Evolutionary conservation across 2,888 invertebrate species (phyloP), one percentile per base, ranked within the genome.

Genomic region (Cephus sareptanus): DNA sequence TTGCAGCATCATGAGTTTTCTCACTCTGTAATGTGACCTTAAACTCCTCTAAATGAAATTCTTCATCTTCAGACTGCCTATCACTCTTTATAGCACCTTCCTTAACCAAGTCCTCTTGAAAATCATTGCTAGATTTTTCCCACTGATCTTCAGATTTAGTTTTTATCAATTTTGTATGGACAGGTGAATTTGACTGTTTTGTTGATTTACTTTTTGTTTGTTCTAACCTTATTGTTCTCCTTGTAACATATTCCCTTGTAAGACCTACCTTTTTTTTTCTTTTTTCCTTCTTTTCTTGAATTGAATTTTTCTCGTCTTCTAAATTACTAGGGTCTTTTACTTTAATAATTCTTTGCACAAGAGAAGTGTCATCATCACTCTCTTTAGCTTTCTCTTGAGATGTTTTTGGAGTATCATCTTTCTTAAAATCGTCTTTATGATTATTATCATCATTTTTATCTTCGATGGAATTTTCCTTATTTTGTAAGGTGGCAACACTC

Each of bases 361-460:
- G 15, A 33, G 70, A 73, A 30, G 71, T 70, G 1, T 69, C 74
- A 34, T 78, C 78, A 15, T 79, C 77, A 1, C 76, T 73, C n/a
- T 79, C 77, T 1, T 69, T 75, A n/a, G 33, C 40, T 30, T 77
- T 74, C 13, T 75, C 74, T 1, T 76, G 33, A 6, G 74, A 6
- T 23, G 23, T 15, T 30, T 23, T 34, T 34, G 1, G 30, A 35
- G 30, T 30, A 23, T 6, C 76, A 73, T 75, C 69, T 35, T 56
- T 23, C n/a, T 12, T 34, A 1, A 75, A 70, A 69, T 12, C 15
- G 74, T 83, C 79, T 11, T 79, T 75, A 6, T 82, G 75, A 4
- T 71, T 69, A n/a, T 73, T 34, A n/a, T 35, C 76, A n/a, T 79
- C 77, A 69, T 77, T 56, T 56, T 56, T 77, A 15, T 75, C 34